A percentile compares a stretch with the other conserved stretches of the same genome.
phyloP scores from a whole-genome alignment of 2,888 invertebrate genomes.

The Aproaerema taeniolella region DNA sequence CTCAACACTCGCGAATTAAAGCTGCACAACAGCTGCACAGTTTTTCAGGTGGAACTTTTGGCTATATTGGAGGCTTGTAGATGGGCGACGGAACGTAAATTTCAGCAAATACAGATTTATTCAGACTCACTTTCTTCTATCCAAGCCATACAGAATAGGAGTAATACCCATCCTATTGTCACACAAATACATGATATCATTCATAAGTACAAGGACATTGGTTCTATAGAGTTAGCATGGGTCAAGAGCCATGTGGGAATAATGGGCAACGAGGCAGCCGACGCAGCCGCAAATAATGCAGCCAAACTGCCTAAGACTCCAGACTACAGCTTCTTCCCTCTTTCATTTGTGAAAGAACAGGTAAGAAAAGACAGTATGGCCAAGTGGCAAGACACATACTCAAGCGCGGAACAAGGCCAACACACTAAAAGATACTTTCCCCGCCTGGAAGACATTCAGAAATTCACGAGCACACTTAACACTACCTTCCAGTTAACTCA shows the following conservation, averaged over 20 bases:
- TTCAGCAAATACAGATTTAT: background rate
- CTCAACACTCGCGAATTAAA: background rate
- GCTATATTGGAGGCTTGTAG: background rate
- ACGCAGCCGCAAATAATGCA: background rate
- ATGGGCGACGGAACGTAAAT: background rate
- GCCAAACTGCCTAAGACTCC: background rate
- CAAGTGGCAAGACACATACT: background rate
- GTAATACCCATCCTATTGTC: background rate
- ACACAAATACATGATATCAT: background rate
- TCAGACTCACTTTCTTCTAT: background rate
- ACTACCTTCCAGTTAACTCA: too few relatives aligned
- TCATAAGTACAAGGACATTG: background rate
- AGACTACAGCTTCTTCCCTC: background rate
- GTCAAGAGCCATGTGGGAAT: background rate
- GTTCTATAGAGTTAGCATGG: background rate
- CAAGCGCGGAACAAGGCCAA: background rate
- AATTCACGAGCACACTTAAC: too few relatives aligned
- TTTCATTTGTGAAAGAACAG: background rate
- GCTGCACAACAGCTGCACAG: background rate
- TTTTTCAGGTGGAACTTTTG: conserved; percentile 14
- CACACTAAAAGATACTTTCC: background rate
- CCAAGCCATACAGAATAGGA: background rate
- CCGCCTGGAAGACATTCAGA: background rate
- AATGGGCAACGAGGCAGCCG: conserved; percentile 1
- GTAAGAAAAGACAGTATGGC: background rate